phyloP scores from a whole-genome alignment of 2,113 vertebrate genomes.

The Sitta europaea region DNA sequence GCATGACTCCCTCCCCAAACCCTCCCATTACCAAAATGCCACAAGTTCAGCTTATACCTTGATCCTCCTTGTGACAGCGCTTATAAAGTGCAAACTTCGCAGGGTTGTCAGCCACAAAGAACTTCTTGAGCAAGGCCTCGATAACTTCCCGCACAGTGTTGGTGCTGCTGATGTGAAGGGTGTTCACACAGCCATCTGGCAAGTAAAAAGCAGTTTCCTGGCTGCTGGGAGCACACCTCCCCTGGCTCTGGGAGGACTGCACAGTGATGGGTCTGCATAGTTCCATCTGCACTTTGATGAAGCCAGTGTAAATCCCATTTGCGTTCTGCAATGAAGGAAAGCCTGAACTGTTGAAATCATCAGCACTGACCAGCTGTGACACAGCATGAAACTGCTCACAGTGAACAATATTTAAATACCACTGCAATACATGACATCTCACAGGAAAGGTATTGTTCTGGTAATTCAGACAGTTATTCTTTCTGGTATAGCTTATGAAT shows the following conservation, averaged over 20 bases:
- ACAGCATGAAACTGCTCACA: not conserved
- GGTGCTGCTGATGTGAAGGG: conserved; percentile 92
- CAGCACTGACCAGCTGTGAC: not conserved
- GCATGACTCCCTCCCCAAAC: not conserved
- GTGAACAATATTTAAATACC: not conserved
- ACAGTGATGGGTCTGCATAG: conserved; percentile 85
- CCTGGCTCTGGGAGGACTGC: conserved; percentile 50
- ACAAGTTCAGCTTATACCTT: conserved; percentile 77
- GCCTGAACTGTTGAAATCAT: not conserved
- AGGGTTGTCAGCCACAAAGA: conserved; percentile 90
- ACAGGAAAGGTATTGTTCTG: not conserved
- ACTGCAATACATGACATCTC: fast-evolving
- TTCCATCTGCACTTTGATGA: conserved; percentile 96
- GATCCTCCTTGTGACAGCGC: conserved; percentile 88
- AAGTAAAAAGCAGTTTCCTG: conserved; percentile 82
- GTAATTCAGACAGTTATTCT: not conserved
- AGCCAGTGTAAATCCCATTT: conserved; percentile 88
- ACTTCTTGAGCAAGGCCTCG: conserved; percentile 90
- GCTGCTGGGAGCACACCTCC: conserved; percentile 32
- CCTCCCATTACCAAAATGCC: not conserved
- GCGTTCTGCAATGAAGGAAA: conserved; percentile 70
- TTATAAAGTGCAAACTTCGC: conserved; percentile 96
- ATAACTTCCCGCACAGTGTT: conserved; percentile 93
- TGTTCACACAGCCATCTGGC: conserved; percentile 81
- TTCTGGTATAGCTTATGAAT: not conserved